Conservation (phyloP, 2,797 vertebrate genomes). For the Bovichtus variegatus region DNA sequence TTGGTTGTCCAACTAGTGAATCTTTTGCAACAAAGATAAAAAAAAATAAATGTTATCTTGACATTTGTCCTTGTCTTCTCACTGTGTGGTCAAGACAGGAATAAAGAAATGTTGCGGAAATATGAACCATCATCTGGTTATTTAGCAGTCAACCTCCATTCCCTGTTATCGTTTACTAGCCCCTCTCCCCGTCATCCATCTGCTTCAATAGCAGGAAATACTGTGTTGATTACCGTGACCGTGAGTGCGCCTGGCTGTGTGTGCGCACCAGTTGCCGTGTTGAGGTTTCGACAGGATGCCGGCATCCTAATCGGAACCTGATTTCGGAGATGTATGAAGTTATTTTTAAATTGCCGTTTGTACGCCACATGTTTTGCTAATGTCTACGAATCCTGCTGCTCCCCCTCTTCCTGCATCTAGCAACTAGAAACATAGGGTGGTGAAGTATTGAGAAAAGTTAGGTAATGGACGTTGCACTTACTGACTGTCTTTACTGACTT, state of each 20-base stretch:
- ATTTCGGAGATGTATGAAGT: conserved; percentile 58
- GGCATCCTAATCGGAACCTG: conserved; percentile 67
- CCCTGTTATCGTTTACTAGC: conserved; percentile 46
- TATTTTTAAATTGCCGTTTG: conserved; percentile 70
- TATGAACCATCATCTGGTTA: conserved; percentile 26
- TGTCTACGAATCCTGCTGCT: conserved; percentile 39
- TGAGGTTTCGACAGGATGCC: conserved; percentile 68
- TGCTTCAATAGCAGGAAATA: conserved; percentile 73
- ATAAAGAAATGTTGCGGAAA: conserved; percentile 30
- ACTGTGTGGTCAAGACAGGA: neutral
- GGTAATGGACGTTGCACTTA: neutral
- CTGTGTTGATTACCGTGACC: conserved; percentile 30
- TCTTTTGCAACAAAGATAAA: neutral
- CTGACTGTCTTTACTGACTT: conserved; percentile 12
- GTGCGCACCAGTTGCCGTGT: conserved; percentile 53
- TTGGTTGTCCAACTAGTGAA: neutral
- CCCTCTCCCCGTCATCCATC: conserved; percentile 41
- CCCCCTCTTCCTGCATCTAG: conserved; percentile 4
- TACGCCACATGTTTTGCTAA: conserved; percentile 55
- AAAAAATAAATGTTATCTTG: too few species aligned
- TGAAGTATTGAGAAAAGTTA: neutral
- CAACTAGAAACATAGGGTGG: neutral
- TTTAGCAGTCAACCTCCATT: conserved; percentile 37
- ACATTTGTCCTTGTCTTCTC: conserved; percentile 5
- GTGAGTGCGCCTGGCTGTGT: conserved; percentile 37